A percentile compares a stretch with the other conserved stretches of the same genome.
Conservation (phyloP, 92 coral and sea anemone species). For the Epizoanthus illoricatus region DNA sequence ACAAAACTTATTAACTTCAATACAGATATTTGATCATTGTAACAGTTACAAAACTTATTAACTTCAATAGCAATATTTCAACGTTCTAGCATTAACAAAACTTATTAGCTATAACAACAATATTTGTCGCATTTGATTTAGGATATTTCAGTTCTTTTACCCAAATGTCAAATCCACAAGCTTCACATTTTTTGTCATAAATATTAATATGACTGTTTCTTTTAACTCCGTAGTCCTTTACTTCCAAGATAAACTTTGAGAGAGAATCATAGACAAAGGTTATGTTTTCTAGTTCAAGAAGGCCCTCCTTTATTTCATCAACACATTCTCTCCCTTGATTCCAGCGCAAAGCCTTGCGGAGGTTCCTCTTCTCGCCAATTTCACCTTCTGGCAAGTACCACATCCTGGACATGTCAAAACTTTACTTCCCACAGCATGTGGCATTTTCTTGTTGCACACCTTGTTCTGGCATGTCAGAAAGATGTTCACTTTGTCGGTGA, state of each 20-base stretch:
- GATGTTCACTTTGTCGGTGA: slow-evolving; percentile 42
- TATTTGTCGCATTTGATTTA: neutral
- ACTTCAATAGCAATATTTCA: no score
- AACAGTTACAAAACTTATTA: no score
- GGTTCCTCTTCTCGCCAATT: neutral
- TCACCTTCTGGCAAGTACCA: slow-evolving; percentile 18
- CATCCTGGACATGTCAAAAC: neutral
- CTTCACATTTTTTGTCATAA: neutral
- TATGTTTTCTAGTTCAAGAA: slow-evolving; percentile 24
- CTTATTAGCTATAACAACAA: neutral
- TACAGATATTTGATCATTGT: no score
- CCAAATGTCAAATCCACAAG: slow-evolving; percentile 6
- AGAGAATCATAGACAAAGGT: slow-evolving; percentile 19
- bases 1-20: no score
- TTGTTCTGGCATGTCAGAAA: slow-evolving; percentile 49
- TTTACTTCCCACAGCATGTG: slow-evolving; percentile 2
- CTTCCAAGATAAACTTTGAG: slow-evolving; percentile 25
- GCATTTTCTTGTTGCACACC: slow-evolving; percentile 51
- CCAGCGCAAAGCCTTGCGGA: slow-evolving; percentile 10
- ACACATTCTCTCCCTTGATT: neutral
- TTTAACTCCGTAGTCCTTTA: slow-evolving; percentile 20
- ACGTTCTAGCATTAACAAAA: slow-evolving; percentile 1
- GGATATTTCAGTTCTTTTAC: slow-evolving; percentile 11
- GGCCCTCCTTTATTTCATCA: slow-evolving; percentile 30
- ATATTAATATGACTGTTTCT: neutral